Evolutionary conservation across 92 coral and sea anemone species (phyloP).

Genomic region (Porites lobata): DNA sequence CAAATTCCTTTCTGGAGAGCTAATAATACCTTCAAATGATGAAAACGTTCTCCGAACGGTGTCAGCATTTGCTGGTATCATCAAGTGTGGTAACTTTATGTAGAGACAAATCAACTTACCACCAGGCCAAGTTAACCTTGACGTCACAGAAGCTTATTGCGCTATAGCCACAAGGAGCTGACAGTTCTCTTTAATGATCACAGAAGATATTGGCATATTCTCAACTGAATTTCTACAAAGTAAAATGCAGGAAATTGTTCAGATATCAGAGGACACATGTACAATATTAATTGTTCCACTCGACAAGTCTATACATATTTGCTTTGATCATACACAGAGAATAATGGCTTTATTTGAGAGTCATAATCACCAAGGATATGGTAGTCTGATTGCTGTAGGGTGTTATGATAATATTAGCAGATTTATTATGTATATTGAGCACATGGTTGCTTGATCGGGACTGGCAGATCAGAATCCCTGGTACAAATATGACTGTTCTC

Average conservation of each 20-base stretch:
- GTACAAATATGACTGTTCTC: background rate
- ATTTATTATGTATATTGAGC: background rate
- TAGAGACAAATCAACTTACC: background rate
- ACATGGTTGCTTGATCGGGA: background rate
- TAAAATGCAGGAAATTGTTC: background rate
- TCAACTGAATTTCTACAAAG: background rate
- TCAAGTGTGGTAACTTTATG: background rate
- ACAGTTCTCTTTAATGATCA: background rate
- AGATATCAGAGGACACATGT: background rate
- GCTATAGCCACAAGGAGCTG: background rate
- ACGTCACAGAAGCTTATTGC: too few relatives aligned
- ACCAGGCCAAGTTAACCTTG: background rate
- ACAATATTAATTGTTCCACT: background rate
- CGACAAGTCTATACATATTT: background rate
- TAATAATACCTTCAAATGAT: background rate
- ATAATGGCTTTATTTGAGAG: background rate
- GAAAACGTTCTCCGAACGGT: background rate
- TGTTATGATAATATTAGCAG: background rate
- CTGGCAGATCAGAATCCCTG: background rate
- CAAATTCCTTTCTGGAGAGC: background rate
- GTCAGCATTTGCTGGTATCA: background rate
- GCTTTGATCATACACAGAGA: background rate
- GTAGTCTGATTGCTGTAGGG: background rate
- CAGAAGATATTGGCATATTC: background rate
- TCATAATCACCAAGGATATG: background rate